phyloP scores from a whole-genome alignment of 1,140 invertebrate genomes.

The Drusus annulatus region DNA sequence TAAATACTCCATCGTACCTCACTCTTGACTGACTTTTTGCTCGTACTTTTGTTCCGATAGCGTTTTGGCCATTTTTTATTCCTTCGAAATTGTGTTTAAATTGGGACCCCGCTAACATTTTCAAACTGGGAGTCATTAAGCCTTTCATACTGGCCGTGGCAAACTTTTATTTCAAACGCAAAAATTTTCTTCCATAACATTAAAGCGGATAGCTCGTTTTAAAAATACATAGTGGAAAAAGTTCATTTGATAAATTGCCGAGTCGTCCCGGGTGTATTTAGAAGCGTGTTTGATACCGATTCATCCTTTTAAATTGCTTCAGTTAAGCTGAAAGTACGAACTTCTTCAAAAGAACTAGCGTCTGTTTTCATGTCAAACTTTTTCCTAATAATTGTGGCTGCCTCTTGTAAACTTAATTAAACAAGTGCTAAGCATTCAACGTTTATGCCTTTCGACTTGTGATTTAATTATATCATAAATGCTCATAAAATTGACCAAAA shows the following conservation, averaged over 20 bases:
- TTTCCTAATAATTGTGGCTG: constrained; percentile 2
- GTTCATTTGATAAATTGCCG: constrained; percentile 38
- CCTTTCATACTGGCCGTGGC: constrained; percentile 43
- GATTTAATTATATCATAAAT: too few relatives aligned
- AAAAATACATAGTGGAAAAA: constrained; percentile 16
- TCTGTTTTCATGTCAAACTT: constrained; percentile 1
- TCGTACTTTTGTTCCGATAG: constrained; percentile 32
- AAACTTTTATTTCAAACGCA: constrained; percentile 1
- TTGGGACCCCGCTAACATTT: constrained; percentile 46
- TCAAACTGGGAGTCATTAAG: constrained; percentile 53
- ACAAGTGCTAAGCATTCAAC: too few relatives aligned
- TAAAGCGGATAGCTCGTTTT: constrained; percentile 22
- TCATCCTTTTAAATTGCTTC: constrained; percentile 22
- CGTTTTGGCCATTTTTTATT: constrained; percentile 37
- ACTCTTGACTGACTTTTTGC: constrained; percentile 22
- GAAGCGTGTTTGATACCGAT: constrained; percentile 45
- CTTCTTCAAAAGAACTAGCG: neutral
- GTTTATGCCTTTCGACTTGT: too few relatives aligned
- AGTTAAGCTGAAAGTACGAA: neutral
- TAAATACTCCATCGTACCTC: constrained; percentile 29
- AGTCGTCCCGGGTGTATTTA: constrained; percentile 11
- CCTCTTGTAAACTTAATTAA: neutral
- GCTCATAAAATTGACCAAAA: too few relatives aligned
- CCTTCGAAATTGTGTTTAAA: constrained; percentile 50
- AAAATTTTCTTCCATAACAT: constrained; percentile 13